Base-by-base conservation (phyloP, 2,888 invertebrate genomes). In the Volucella inanis region DNA sequence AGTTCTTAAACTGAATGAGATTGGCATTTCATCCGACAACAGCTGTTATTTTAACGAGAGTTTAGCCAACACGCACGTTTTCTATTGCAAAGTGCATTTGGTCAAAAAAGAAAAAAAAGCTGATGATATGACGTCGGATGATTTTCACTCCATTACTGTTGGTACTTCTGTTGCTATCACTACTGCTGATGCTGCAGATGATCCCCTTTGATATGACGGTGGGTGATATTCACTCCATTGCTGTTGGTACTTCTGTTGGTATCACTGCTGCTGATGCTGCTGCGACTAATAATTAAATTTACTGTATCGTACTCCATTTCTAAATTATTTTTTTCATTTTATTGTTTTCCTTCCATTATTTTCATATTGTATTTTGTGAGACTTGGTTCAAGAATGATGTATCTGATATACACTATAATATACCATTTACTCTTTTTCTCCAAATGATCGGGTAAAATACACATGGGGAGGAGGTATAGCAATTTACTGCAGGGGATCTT, bases 1-100 rank as follows among this genome's bases (percentile, higher is more conserved):
- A 65, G 64, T 50, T 15, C 49, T 41, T 18, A 15, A 41, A 11
- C 39, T 59, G 59, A 15, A 4, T 59, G 59, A 59, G 15, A 38
- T 57, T 57, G 38, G 38, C 9, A 39, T 57, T 39, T 12, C 41
- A 38, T 57, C 57, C 31, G 14, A 38, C 38, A 38, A 14, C 9
- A 57, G 18, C 18, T 18, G 18, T 18, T 18, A 18, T 2, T 18
- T 18, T n/a, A n/a, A n/a, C n/a, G n/a, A n/a, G 2, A 18, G 49
- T 49, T 15, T 49, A 9, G 15, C 49, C 49, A 49, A 49, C 49
- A 49, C n/a, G 11, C 14, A 4, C 41, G 15, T 15, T 43, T 41
- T 59, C 41, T 59, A 12, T 3, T 41, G 9, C 57, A 43, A n/a
- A n/a, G n/a, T n/a, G n/a, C n/a, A n/a, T 8, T 59, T 14, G 41